phyloP scores from a whole-genome alignment of 2,113 vertebrate genomes.

The Prochilodus magdalenae region DNA sequence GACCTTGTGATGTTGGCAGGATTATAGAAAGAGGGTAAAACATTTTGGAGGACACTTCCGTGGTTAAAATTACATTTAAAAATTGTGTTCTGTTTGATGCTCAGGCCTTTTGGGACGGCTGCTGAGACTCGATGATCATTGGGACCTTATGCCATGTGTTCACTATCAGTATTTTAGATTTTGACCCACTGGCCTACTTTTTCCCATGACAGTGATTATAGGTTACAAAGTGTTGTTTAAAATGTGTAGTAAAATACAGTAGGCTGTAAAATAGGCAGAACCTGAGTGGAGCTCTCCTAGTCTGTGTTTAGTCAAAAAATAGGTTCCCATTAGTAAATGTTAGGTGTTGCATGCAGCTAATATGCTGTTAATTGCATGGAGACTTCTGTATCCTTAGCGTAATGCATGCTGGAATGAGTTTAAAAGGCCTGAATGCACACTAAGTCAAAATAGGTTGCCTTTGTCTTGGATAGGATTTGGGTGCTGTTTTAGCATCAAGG shows the following conservation, averaged over 20 bases:
- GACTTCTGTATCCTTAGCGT: background rate
- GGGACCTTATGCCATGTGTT: background rate
- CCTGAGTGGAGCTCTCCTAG: background rate
- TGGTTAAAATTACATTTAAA: background rate
- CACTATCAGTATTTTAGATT: background rate
- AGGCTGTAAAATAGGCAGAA: too few relatives aligned
- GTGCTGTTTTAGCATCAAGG: conserved; percentile 14
- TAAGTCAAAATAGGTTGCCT: conserved; percentile 4
- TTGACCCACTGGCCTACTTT: background rate
- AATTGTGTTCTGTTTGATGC: background rate
- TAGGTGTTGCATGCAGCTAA: background rate
- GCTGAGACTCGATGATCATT: background rate
- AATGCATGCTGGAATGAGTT: background rate
- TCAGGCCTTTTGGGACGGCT: background rate
- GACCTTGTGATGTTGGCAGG: conserved; percentile 19
- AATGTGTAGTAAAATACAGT: background rate
- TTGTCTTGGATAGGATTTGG: conserved; percentile 36
- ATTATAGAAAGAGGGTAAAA: conserved; percentile 3
- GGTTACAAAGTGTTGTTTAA: background rate
- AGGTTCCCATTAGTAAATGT: background rate
- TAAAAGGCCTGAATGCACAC: background rate
- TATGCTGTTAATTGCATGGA: background rate
- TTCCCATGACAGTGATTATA: background rate
- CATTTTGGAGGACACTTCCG: conserved; percentile 7
- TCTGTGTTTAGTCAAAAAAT: background rate